Percentiles rank a stretch among this genome's conserved stretches.
Conservation (phyloP, 2,797 vertebrate species). For the Crenuchus spilurus region DNA sequence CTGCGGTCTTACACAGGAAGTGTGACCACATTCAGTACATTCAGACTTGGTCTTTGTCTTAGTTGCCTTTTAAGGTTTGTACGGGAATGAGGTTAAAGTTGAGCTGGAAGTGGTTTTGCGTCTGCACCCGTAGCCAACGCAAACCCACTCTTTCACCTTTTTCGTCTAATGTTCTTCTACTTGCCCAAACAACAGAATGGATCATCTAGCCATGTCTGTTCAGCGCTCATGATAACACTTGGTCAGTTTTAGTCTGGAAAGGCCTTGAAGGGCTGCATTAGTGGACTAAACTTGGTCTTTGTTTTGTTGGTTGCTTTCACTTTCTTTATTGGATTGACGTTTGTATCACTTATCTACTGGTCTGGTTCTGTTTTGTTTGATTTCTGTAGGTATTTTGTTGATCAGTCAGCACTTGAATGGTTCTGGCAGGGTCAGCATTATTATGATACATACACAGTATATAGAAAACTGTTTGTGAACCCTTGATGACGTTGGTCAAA, state of each 20-base stretch:
- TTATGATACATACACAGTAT: no score
- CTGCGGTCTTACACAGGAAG: constrained; percentile 17
- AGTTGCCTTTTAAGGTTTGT: neutral
- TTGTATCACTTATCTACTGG: no score
- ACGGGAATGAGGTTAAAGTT: neutral
- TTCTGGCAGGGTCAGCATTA: no score
- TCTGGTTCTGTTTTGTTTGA: no score
- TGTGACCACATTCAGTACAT: neutral
- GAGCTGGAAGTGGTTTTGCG: neutral
- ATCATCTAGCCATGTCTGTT: neutral
- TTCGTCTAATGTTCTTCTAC: neutral
- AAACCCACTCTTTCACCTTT: neutral
- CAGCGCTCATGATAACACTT: neutral
- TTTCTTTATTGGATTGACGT: no score
- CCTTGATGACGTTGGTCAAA: no score
- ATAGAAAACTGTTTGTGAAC: no score
- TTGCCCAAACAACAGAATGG: neutral
- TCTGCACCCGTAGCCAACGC: neutral
- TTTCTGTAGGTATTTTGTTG: no score
- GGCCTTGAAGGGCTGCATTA: neutral
- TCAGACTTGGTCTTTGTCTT: neutral
- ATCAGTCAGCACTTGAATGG: no score
- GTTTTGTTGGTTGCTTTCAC: no score
- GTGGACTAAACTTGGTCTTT: no score
- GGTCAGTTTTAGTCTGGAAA: neutral